Conservation (phyloP, 2,113 vertebrate genomes). For the Silurus asotus region DNA sequence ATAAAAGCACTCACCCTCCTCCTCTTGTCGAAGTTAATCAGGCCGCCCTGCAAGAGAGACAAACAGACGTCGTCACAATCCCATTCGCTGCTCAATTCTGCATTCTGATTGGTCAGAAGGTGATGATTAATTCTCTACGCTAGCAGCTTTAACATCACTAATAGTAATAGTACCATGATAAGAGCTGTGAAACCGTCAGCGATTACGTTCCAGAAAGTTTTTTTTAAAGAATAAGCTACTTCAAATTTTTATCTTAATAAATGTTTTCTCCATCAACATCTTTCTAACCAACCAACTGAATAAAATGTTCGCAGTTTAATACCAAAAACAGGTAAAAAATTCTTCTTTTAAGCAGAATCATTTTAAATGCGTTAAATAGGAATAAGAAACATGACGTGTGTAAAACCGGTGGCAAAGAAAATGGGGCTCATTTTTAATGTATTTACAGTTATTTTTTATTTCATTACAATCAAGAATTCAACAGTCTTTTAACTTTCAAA, state of each 20-base stretch:
- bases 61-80: conserved; percentile 39
- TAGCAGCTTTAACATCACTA: not conserved
- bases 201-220: no score
- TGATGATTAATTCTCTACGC: not conserved
- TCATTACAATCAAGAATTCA: not conserved
- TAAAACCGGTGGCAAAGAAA: not conserved
- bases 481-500: not conserved
- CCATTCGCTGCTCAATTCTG: not conserved
- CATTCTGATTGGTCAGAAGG: not conserved
- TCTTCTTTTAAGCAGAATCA: not conserved
- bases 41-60: conserved; percentile 78
- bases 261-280: no score
- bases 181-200: no score
- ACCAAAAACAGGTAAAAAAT: no score
- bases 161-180: no score
- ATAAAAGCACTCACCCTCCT: conserved; percentile 78
- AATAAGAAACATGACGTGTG: not conserved
- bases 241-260: no score
- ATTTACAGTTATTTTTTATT: not conserved
- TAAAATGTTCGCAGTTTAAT: no score
- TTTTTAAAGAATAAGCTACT: no score
- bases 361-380: not conserved
- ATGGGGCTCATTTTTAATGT: not conserved
- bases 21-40: conserved; percentile 96
- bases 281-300: no score